phyloP scores from a whole-genome alignment of 2,888 invertebrate genomes.

The Rutpela maculata region DNA sequence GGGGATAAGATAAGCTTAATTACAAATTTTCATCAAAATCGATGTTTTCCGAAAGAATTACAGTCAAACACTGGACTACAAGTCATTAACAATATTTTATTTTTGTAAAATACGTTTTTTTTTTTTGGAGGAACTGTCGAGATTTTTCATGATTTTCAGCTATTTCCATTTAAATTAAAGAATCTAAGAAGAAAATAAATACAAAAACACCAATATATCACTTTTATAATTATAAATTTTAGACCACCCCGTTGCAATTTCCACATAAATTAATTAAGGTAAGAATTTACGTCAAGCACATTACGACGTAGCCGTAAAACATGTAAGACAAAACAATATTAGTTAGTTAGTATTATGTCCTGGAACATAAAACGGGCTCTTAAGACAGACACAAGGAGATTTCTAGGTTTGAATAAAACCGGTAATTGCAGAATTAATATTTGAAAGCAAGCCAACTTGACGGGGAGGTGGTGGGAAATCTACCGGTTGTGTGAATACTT shows the following conservation, averaged over 20 bases:
- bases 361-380: constrained; percentile 7
- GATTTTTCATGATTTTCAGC: too few species aligned
- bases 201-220: too few species aligned
- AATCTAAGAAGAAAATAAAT: too few species aligned
- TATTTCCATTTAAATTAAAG: too few species aligned
- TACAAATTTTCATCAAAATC: too few species aligned
- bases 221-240: background rate
- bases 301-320: background rate
- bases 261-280: background rate
- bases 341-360: constrained; percentile 5
- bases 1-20: too few species aligned
- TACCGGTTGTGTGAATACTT: constrained; percentile 54
- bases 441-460: constrained; percentile 70
- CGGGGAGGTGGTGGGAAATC: constrained; percentile 50
- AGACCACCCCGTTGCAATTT: background rate
- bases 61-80: too few species aligned
- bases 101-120: too few species aligned
- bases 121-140: too few species aligned
- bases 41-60: too few species aligned
- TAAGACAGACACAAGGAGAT: constrained; percentile 46
- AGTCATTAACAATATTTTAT: too few species aligned
- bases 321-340: constrained; percentile 6
- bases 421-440: constrained; percentile 75
- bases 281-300: background rate
- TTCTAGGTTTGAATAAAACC: constrained; percentile 69